Base-by-base conservation (phyloP, 2,113 vertebrate genomes). In the Oryzias woworae region DNA sequence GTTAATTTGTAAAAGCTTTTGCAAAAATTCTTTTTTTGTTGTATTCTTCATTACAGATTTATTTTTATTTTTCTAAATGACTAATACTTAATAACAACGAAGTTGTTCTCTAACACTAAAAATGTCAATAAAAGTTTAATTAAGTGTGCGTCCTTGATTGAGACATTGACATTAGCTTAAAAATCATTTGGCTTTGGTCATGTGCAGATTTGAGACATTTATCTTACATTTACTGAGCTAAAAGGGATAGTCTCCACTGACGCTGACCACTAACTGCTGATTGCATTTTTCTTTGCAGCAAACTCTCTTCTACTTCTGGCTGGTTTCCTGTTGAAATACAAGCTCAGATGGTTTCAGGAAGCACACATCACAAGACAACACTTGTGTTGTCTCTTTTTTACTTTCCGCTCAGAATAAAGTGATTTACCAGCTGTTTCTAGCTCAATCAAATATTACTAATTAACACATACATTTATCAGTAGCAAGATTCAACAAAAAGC, bases 261-360 rank as follows among this genome's bases (percentile, higher is more conserved):
- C 69, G 10, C 20, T 20, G 20, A 20, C 20, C 20, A 82, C 79
- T 86, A 81, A 78, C 73, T 84, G 63, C 79, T 86, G 79, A 85
- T 72, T 83, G 72, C 75, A 65, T 54, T 63, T 43, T 71, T 69
- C 76, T 48, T 42, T 63, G 43, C 58, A 58, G 62, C 58, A 73
- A 70, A 74, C 65, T 64, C 65, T 65, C 56, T 52, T 31, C 54
- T 51, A 55, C 65, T 68, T 46, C 53, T 62, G 17, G 62, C 71
- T 78, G 70, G 26, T 28, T 28, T 28, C 26, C 26, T 28, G 26
- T 5, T 4, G 26, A 28, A 28, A 28, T 28, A 28, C 5, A 28
- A 28, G 26, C 26, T 28, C 26, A 28, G 43, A 69, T 62, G 46
- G 62, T 73, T 58, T 73, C 74, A 57, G 67, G 82, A 72, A 68